Evolutionary conservation across 2,113 vertebrate genomes (phyloP).

Genomic region (Atractosteus spatula): DNA sequence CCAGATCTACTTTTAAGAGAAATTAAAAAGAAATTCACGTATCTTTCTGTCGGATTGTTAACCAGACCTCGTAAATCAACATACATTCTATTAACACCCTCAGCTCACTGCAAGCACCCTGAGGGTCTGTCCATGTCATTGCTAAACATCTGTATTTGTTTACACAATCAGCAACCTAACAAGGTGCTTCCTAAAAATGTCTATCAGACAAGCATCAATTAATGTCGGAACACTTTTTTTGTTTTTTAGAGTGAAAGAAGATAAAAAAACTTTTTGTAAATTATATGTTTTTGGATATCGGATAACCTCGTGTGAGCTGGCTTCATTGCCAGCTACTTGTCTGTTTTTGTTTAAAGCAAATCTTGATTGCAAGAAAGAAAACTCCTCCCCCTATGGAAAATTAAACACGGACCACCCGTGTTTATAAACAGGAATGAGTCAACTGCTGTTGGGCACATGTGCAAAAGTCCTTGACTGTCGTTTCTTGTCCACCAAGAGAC

Average conservation of each 20-base stretch:
- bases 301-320: constrained; percentile 5
- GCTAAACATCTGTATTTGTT: constrained; percentile 69
- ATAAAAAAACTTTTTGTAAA: constrained; percentile 45
- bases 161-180: constrained; percentile 67
- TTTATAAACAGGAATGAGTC: constrained; percentile 7
- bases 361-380: constrained; percentile 3
- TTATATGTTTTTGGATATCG: constrained; percentile 35
- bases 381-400: background rate
- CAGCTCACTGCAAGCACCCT: constrained; percentile 38
- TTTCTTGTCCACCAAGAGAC: background rate
- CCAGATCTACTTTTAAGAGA: constrained; percentile 55
- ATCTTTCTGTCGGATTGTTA: constrained; percentile 65
- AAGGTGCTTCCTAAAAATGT: constrained; percentile 61
- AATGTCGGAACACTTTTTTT: constrained; percentile 46
- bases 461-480: background rate
- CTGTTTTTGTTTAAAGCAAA: constrained; percentile 29
- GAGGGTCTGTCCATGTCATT: constrained; percentile 48
- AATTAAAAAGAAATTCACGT: constrained; percentile 66
- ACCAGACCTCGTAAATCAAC: constrained; percentile 70
- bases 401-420: constrained; percentile 24
- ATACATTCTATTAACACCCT: constrained; percentile 66
- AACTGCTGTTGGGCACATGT: constrained; percentile 1
- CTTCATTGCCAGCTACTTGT: constrained; percentile 17
- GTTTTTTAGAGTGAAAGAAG: constrained; percentile 40
- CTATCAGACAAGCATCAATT: constrained; percentile 42